Conservation (phyloP, 2,113 vertebrate species). For the Callorhinus ursinus region DNA sequence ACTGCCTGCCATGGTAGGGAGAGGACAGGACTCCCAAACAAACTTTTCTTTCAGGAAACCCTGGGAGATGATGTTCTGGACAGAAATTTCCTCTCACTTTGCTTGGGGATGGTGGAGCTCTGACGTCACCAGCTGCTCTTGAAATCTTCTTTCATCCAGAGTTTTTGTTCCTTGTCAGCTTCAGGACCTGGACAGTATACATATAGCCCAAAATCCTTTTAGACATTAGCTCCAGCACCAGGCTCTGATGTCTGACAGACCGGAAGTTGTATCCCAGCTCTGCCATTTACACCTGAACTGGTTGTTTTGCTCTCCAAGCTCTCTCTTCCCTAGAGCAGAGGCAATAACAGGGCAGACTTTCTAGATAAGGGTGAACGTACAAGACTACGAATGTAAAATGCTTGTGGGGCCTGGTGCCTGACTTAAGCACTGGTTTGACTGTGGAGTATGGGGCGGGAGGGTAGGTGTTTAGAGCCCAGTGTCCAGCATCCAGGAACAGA, state of each 20-base stretch:
- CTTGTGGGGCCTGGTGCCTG: not conserved
- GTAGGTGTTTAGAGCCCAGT: fast-evolving
- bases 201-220: not conserved
- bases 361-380: no score
- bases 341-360: not conserved
- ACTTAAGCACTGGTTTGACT: not conserved
- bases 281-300: not conserved
- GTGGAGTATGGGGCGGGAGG: not conserved
- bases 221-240: not conserved
- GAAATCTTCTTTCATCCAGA: not conserved
- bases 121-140: not conserved
- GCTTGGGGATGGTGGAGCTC: not conserved
- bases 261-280: not conserved
- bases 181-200: not conserved
- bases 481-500: no score
- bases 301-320: not conserved
- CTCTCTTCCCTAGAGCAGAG: not conserved
- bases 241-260: not conserved
- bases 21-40: not conserved
- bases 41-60: not conserved
- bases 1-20: not conserved
- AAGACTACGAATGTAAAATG: fast-evolving
- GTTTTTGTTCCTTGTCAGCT: not conserved
- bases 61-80: not conserved
- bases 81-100: not conserved